These are phyloP conservation scores for Setipinna tenuifilis DNA, from an alignment of 2,797 vertebrate species.

Conservation along the genomic window DNA sequence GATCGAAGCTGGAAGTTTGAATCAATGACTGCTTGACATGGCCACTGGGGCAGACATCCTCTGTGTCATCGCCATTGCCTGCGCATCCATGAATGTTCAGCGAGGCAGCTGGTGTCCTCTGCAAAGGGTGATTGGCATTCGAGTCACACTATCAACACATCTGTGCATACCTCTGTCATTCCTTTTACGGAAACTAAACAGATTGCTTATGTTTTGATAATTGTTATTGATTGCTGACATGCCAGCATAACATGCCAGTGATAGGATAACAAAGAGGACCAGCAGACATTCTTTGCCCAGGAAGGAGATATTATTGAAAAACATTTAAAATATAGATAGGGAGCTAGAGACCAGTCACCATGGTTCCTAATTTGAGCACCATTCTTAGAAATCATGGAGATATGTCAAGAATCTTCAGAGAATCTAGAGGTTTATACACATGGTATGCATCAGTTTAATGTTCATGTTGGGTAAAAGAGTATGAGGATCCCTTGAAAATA, in stretches of 20 bases:
- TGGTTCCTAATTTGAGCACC: not conserved
- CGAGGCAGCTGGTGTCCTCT: not conserved
- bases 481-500: constrained; percentile 21
- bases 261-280: not conserved
- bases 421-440: not conserved
- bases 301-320: not conserved
- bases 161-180: not conserved
- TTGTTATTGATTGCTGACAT: not conserved
- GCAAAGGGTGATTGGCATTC: not conserved
- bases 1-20: constrained; percentile 57
- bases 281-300: not conserved
- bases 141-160: not conserved
- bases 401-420: not conserved
- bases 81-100: not conserved
- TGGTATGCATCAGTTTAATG: not conserved
- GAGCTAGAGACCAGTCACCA: not conserved
- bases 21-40: constrained; percentile 53
- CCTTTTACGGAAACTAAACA: not conserved
- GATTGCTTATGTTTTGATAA: not conserved
- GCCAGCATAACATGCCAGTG: not conserved
- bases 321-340: not conserved
- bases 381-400: not conserved
- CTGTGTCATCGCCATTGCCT: constrained; percentile 9
- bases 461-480: not conserved
- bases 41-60: constrained; percentile 59